Percentiles rank a stretch among this genome's conserved stretches.
Evolutionary conservation across 2,113 vertebrate genomes (phyloP).

Genomic region (Percina caprodes): DNA sequence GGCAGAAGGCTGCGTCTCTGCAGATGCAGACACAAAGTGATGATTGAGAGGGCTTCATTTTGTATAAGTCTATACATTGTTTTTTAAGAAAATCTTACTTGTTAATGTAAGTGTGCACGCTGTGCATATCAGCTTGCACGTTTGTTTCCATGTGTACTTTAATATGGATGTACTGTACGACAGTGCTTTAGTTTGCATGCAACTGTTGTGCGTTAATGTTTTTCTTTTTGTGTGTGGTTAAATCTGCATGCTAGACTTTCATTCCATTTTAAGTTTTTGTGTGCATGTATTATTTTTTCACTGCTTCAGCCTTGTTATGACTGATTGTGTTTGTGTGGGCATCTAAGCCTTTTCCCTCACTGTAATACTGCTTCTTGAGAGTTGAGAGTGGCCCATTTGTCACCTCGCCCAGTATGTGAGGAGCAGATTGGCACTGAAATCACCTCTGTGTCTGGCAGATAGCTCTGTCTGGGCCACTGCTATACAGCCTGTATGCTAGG

Average conservation of each 20-base stretch:
- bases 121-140: neutral
- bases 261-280: neutral
- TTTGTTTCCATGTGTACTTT: neutral
- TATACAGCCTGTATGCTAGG: neutral
- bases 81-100: no score
- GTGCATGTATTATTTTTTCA: neutral
- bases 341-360: neutral
- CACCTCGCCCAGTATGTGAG: slow-evolving; percentile 17
- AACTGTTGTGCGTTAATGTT: neutral
- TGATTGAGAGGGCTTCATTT: no score
- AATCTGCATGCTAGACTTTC: neutral
- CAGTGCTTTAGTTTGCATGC: neutral
- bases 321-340: slow-evolving; percentile 7
- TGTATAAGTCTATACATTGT: no score
- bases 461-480: slow-evolving; percentile 10
- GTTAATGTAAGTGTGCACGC: neutral
- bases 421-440: slow-evolving; percentile 37
- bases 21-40: no score
- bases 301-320: neutral
- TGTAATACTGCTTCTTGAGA: neutral
- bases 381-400: slow-evolving; percentile 22
- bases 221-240: neutral
- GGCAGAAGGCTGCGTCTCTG: no score
- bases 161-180: no score
- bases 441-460: slow-evolving; percentile 26